A percentile compares a stretch with the other conserved stretches of the same genome.
Conservation (phyloP, 2,113 vertebrate genomes). For the Trichechus manatus region DNA sequence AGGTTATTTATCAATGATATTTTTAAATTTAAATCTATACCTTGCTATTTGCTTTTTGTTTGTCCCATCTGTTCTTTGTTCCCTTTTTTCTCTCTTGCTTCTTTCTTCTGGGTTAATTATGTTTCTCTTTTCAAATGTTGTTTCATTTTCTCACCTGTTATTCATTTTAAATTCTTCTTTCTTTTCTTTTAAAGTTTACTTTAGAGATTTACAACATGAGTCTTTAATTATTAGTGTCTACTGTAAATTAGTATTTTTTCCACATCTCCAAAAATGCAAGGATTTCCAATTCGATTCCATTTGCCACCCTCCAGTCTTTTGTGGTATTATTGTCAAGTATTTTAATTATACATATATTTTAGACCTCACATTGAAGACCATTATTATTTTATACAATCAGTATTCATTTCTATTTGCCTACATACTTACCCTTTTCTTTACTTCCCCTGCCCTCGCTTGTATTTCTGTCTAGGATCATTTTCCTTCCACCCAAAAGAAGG, state of each 20-base stretch:
- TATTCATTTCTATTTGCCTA: not conserved
- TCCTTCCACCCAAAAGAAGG: not conserved
- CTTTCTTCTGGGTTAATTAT: not conserved
- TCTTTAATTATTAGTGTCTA: not conserved
- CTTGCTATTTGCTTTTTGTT: not conserved
- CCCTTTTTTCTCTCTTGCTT: not conserved
- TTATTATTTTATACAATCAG: not conserved
- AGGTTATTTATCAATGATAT: conserved; percentile 40
- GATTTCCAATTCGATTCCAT: not conserved
- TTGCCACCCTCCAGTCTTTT: not conserved
- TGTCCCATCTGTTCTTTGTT: not conserved
- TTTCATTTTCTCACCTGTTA: not conserved
- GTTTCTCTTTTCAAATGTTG: not conserved
- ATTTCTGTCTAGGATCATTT: not conserved
- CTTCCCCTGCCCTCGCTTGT: not conserved
- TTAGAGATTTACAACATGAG: not conserved
- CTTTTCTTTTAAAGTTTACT: not conserved
- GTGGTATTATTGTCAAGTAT: not conserved
- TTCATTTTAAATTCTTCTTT: not conserved
- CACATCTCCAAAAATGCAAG: not conserved
- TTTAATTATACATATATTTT: not conserved
- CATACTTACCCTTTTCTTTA: not conserved
- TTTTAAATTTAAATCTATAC: conserved; percentile 43
- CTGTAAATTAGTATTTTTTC: not conserved
- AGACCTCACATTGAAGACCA: not conserved